A percentile compares a stretch with the other conserved stretches of the same genome.
Evolutionary conservation across 2,113 vertebrate species (phyloP).

Genomic region (Eublepharis macularius): DNA sequence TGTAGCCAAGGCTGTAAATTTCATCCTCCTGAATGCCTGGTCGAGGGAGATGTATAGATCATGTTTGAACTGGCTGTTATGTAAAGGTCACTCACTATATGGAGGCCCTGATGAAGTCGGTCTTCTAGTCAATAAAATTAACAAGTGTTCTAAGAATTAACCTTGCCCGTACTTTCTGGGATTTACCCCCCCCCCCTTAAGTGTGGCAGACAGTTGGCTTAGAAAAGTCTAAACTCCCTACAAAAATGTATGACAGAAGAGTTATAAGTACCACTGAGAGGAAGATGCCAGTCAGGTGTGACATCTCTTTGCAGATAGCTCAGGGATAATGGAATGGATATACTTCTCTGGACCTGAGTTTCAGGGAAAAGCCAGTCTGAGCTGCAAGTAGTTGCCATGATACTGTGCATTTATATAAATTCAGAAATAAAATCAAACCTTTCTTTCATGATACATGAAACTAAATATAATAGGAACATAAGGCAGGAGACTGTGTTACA

Average conservation of each 20-base stretch:
- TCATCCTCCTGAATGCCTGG: background rate
- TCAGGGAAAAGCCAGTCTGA: no score
- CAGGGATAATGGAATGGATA: no score
- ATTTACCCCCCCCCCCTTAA: no score
- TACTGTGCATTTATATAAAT: no score
- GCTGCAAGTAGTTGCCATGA: no score
- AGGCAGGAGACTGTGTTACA: no score
- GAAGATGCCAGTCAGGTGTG: background rate
- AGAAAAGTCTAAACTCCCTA: background rate
- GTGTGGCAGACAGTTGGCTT: background rate
- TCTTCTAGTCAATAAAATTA: background rate
- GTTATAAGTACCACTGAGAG: background rate
- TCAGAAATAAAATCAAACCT: no score
- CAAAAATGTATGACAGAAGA: background rate
- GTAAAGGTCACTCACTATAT: background rate
- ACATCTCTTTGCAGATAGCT: background rate
- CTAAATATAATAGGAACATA: no score
- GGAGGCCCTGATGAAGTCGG: background rate
- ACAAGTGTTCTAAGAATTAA: background rate
- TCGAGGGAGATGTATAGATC: background rate
- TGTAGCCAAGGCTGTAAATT: slow-evolving; percentile 1
- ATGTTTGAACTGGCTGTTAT: background rate
- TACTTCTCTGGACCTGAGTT: no score
- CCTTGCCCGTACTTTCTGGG: background rate
- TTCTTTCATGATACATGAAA: no score